Evolutionary conservation across 35 echinoderm and acorn worm genomes (phyloP), one percentile per base, ranked within the genome.

Genomic region (Strongylocentrotus purpuratus): DNA sequence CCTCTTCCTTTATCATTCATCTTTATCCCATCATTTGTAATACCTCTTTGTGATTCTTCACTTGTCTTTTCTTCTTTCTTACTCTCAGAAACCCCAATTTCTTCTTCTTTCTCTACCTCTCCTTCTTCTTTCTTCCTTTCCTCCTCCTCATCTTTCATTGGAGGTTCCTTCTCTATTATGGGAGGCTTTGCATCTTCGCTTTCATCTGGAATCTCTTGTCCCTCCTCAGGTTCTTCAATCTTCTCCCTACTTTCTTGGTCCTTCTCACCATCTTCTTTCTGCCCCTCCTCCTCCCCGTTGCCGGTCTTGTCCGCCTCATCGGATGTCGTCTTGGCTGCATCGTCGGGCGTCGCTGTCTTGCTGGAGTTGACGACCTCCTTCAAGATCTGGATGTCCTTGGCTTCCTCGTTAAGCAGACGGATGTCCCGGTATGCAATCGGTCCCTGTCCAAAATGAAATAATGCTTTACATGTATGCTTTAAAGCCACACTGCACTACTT

Each of bases 381-480:
- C 11, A 46, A 4, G 9, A 93, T 45, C 18, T 48, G 45, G 18
- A 93, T 93, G n/a, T 93, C 91, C 91, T 93, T 93, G 91, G 91
- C 31, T 31, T 93, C 48, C 48, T 93, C 46, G 25, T 93, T 47
- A 11, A 58, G 45, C 13, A 93, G 91, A 31, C 91, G 91, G 31
- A 93, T 46, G 48, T 93, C 91, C 31, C 48, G 91, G 91, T 93
- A 93, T 8, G 91, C 91, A 7, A 93, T 93, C 58, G 91, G 91
- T 93, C 91, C 91, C 91, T 93, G 91, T 35, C 33, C 17, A 89
- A 28, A 70, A 78, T 55, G 2, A 15, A 11, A 55, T 55, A 15
- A 11, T 55, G 50, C 50, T 11, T 55, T 11, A 55, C 10, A 13
- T 55, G 50, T 55, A 2, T 0, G 7, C 1, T 55, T 55, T 14